Evolutionary conservation across 2,888 invertebrate genomes (phyloP).

Genomic region (Torymus aiolomorphi): DNA sequence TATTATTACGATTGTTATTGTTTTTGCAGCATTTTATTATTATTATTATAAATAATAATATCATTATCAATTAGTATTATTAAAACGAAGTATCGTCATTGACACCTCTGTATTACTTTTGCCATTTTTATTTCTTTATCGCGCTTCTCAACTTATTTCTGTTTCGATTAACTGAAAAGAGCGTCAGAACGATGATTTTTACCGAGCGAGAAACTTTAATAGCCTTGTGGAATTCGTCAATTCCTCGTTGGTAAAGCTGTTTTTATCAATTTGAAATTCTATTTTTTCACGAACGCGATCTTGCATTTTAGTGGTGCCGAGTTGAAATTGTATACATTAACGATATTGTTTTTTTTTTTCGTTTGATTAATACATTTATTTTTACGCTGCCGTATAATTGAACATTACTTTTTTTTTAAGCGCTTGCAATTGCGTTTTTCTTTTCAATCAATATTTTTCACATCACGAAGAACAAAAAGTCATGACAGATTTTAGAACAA

Average conservation of each 20-base stretch:
- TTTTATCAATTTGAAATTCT: slow-evolving; percentile 54
- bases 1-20: slow-evolving; percentile 65
- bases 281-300: slow-evolving; percentile 48
- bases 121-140: slow-evolving; percentile 44
- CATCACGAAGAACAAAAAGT: slow-evolving; percentile 26
- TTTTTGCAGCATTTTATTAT: slow-evolving; percentile 64
- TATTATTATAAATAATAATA: slow-evolving; percentile 61
- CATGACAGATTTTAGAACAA: slow-evolving; percentile 51
- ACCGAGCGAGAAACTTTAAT: slow-evolving; percentile 46
- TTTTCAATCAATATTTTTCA: slow-evolving; percentile 5
- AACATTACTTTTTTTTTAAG: slow-evolving; percentile 15
- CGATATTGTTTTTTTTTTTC: slow-evolving; percentile 10
- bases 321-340: slow-evolving; percentile 21
- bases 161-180: slow-evolving; percentile 45
- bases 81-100: slow-evolving; percentile 44
- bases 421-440: slow-evolving; percentile 19
- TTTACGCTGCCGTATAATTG: neutral
- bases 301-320: slow-evolving; percentile 42
- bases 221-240: slow-evolving; percentile 46
- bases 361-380: neutral
- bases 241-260: slow-evolving; percentile 50
- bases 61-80: slow-evolving; percentile 56
- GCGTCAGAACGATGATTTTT: slow-evolving; percentile 42
- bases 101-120: slow-evolving; percentile 52
- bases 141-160: slow-evolving; percentile 47